phyloP scores from a whole-genome alignment of 1,140 invertebrate genomes.

The Drosophila lacteicornis region DNA sequence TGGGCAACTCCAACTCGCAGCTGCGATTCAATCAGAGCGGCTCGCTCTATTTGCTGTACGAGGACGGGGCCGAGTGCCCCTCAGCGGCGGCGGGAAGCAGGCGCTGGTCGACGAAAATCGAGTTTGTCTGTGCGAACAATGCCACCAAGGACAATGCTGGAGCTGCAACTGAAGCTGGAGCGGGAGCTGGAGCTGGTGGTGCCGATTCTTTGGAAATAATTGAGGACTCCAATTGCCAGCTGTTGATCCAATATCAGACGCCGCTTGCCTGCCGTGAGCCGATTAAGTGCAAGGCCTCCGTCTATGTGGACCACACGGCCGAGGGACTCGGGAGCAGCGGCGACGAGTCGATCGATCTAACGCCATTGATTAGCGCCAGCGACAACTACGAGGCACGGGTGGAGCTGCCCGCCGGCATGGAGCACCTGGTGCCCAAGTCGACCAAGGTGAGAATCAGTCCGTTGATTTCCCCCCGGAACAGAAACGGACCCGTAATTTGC shows the following conservation, averaged over 20 bases:
- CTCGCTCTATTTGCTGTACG: slow-evolving; percentile 86
- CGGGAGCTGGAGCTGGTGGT: not conserved
- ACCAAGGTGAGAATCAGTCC: slow-evolving; percentile 68
- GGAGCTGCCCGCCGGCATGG: slow-evolving; percentile 62
- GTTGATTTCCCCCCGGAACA: slow-evolving; percentile 51
- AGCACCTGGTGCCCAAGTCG: slow-evolving; percentile 66
- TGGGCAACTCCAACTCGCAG: slow-evolving; percentile 85
- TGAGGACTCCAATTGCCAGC: slow-evolving; percentile 85
- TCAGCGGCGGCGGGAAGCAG: slow-evolving; percentile 25
- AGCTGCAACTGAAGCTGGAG: not conserved
- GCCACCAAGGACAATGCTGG: slow-evolving; percentile 64
- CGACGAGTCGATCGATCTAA: slow-evolving; percentile 83
- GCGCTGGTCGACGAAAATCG: slow-evolving; percentile 85
- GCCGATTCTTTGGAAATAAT: slow-evolving; percentile 81
- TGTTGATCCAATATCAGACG: slow-evolving; percentile 86
- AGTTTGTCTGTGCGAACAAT: slow-evolving; percentile 85
- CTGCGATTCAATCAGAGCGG: slow-evolving; percentile 85
- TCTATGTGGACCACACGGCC: slow-evolving; percentile 56
- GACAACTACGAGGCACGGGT: slow-evolving; percentile 85
- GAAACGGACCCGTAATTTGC: slow-evolving; percentile 44
- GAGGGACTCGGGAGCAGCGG: slow-evolving; percentile 58
- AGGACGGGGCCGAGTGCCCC: slow-evolving; percentile 84
- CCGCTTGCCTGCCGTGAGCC: slow-evolving; percentile 85
- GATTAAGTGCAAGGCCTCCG: slow-evolving; percentile 74
- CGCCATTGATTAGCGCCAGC: slow-evolving; percentile 83